Percentiles rank a stretch among this genome's conserved stretches.
Conservation (phyloP, 1,140 invertebrate genomes). For the Proales similis region DNA sequence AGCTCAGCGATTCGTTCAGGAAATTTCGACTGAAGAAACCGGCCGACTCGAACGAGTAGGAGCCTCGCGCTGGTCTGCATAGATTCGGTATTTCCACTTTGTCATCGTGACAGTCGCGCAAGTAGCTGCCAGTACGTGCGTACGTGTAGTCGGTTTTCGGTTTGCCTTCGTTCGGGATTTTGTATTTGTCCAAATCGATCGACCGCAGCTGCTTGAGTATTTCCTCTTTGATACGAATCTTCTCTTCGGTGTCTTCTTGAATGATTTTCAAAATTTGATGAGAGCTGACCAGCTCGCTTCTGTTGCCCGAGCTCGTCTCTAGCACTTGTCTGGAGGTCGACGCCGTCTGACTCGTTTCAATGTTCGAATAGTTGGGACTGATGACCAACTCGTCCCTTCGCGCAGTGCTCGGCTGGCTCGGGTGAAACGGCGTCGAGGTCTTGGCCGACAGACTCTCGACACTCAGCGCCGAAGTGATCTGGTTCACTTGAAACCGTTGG, state of each 20-base stretch:
- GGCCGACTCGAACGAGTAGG: too few relatives aligned
- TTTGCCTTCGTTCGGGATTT: slow-evolving; percentile 28
- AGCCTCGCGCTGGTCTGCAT: slow-evolving; percentile 13
- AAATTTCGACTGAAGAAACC: slow-evolving; percentile 11
- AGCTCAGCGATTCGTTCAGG: neutral
- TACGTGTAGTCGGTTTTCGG: slow-evolving; percentile 34
- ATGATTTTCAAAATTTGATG: slow-evolving; percentile 1
- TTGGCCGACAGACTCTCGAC: too few relatives aligned
- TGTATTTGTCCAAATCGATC: slow-evolving; percentile 31
- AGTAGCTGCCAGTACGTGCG: slow-evolving; percentile 34
- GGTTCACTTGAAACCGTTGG: too few relatives aligned
- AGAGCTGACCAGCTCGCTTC: too few relatives aligned
- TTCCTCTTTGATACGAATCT: slow-evolving; percentile 20
- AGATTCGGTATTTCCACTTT: slow-evolving; percentile 33
- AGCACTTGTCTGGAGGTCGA: too few relatives aligned
- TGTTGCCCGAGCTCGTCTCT: too few relatives aligned
- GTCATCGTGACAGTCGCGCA: slow-evolving; percentile 29
- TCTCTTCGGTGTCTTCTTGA: neutral
- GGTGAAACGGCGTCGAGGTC: too few relatives aligned
- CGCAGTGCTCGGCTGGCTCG: too few relatives aligned
- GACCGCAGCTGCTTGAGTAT: slow-evolving; percentile 24
- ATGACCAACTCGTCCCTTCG: too few relatives aligned
- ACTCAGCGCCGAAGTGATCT: too few relatives aligned
- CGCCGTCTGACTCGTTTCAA: too few relatives aligned
- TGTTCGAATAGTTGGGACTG: too few relatives aligned